phyloP scores from a whole-genome alignment of 2,888 invertebrate genomes.

The Axea sp. region DNA sequence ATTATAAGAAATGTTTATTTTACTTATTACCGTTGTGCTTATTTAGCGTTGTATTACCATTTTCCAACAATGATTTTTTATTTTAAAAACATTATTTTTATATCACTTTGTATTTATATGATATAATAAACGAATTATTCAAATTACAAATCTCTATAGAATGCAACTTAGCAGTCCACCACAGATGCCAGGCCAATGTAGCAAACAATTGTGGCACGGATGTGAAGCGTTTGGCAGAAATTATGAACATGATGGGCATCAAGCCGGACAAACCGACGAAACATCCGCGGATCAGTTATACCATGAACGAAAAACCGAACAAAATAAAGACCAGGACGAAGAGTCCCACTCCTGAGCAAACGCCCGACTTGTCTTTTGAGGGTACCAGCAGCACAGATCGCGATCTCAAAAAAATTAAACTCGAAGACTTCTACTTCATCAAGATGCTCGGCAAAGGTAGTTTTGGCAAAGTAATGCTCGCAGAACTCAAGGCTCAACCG shows the following conservation, averaged over 20 bases:
- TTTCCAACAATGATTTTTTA: too few species aligned
- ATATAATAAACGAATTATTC: too few species aligned
- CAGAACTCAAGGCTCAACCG: conserved; percentile 91
- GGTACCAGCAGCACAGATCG: conserved; percentile 60
- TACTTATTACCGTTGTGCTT: too few species aligned
- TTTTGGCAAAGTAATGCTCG: conserved; percentile 99
- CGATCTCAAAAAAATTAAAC: conserved; percentile 82
- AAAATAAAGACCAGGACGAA: too few species aligned
- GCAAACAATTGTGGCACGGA: conserved; percentile 99
- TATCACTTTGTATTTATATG: too few species aligned
- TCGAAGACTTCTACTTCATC: conserved; percentile 96
- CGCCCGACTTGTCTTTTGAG: conserved; percentile 30
- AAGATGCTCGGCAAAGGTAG: conserved; percentile 99
- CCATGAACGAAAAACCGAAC: conserved; percentile 43
- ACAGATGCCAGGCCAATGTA: conserved; percentile 99
- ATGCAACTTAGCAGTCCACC: conserved; percentile 98
- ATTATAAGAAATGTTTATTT: too few species aligned
- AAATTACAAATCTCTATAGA: too few species aligned
- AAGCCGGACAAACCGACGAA: conserved; percentile 90
- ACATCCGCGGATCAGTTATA: conserved; percentile 72
- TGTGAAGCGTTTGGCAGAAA: conserved; percentile 96
- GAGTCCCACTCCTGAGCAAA: too few species aligned
- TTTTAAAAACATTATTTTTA: too few species aligned
- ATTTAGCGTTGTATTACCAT: too few species aligned
- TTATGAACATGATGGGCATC: conserved; percentile 94